These are phyloP conservation scores for Camponotus floridanus DNA, from an alignment of 1,140 invertebrate genomes.

Conservation along the genomic window DNA sequence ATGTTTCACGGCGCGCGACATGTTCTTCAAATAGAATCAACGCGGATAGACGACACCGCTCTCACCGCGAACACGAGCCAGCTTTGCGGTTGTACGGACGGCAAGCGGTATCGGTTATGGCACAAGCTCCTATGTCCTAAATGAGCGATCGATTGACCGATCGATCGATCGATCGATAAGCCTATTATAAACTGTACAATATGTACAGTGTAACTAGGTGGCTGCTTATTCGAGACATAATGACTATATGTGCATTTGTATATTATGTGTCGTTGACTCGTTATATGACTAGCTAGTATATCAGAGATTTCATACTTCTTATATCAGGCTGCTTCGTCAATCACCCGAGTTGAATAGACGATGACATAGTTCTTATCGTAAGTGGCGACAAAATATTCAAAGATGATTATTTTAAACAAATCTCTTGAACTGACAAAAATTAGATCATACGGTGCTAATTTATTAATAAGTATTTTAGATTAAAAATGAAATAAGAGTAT, in stretches of 20 bases:
- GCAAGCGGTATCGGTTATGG: constrained; percentile 31
- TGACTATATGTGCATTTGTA: constrained; percentile 33
- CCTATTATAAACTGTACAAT: constrained; percentile 52
- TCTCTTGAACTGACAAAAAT: not conserved
- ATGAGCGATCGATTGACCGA: constrained; percentile 15
- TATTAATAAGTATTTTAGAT: constrained; percentile 17
- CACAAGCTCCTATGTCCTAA: not conserved
- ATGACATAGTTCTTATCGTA: constrained; percentile 32
- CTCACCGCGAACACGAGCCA: constrained; percentile 16
- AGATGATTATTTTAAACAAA: constrained; percentile 11
- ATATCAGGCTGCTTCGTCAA: constrained; percentile 44
- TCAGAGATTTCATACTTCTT: constrained; percentile 42
- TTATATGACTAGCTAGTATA: not conserved
- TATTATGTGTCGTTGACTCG: constrained; percentile 37
- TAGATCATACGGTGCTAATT: constrained; percentile 24
- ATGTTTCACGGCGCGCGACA: constrained; percentile 35
- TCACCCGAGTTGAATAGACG: constrained; percentile 35
- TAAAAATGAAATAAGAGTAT: not conserved
- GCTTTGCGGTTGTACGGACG: constrained; percentile 51
- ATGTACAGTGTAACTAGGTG: constrained; percentile 33
- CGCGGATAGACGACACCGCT: constrained; percentile 43
- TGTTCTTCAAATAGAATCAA: constrained; percentile 61
- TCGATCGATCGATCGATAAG: constrained; percentile 40
- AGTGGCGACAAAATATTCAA: constrained; percentile 13
- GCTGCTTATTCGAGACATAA: constrained; percentile 36